Base-by-base conservation (phyloP, 2,797 vertebrate genomes). In the Pygocentrus nattereri region DNA sequence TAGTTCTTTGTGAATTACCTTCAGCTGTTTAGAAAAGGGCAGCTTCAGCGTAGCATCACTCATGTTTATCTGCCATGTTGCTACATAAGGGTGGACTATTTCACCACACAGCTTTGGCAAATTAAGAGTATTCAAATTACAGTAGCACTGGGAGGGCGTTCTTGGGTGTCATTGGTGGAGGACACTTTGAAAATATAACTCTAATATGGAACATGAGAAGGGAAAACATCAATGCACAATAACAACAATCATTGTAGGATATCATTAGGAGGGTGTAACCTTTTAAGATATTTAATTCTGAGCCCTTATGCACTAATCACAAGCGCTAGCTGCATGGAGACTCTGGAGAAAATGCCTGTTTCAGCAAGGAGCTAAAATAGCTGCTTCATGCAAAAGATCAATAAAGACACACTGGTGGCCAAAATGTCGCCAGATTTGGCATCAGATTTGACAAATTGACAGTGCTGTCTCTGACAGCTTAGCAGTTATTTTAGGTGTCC, bases 181-280 rank as follows among this genome's bases (percentile, higher is more conserved):
- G 79, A 68, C 49, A 41, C 15, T 44, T 80, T 23, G 0, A 59
- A 58, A 59, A 69, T 30, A 69, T 58, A 49, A 44, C 44, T 77
- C 21, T 72, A 21, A 72, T 13, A 38, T 62, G 78, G 49, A 75
- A 49, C n/a, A 47, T 27, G 30, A 54, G 13, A 18, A 16, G 31
- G 15, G 15, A 61, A 44, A 31, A 50, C 23, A 76, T 64, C 27
- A 50, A 74, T 11, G 23, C n/a, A 58, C 74, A 19, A 54, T 54
- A 72, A 34, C 58, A 64, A 70, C 65, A 78, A 79, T 64, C 44
- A 54, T 70, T 10, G 30, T 6, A 52, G 41, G 58, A 34, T 58
- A 50, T 54, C 69, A 58, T 25, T 31, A 74, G 38, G 62, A 65
- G 71, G 79, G 71, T n/a, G 79, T 25, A 59, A 65, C 71, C 50